Evolutionary conservation across 2,888 invertebrate genomes (phyloP).

Genomic region (Melieria crassipennis): DNA sequence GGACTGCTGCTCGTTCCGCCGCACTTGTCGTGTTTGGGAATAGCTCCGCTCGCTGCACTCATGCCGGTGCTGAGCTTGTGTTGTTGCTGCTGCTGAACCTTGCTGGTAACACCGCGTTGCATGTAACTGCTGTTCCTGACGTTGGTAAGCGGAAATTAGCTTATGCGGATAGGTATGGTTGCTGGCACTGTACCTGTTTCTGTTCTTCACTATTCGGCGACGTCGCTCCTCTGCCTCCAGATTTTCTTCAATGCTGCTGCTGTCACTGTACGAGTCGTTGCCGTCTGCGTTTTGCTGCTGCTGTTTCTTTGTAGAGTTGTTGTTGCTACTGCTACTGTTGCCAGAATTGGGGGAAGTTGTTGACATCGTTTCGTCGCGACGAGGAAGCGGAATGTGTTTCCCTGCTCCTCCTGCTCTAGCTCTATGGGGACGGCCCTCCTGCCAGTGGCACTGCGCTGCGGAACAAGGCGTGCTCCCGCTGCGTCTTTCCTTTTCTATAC

Average conservation of each 20-base stretch:
- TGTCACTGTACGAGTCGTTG: conserved; percentile 69
- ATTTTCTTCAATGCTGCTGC: conserved; percentile 88
- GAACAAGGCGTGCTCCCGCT: background rate
- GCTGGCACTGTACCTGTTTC: conserved; percentile 70
- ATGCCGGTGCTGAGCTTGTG: conserved; percentile 41
- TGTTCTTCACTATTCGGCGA: conserved; percentile 75
- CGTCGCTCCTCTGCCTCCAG: conserved; percentile 77
- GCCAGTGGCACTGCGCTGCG: no score
- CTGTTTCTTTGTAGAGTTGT: conserved; percentile 47
- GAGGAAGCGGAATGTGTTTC: conserved; percentile 8
- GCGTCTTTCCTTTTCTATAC: background rate
- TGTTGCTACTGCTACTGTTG: conserved; percentile 57
- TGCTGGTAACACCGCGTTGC: conserved; percentile 47
- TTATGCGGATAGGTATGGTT: background rate
- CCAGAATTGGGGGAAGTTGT: conserved; percentile 58
- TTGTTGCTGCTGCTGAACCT: conserved; percentile 44
- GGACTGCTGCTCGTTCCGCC: background rate
- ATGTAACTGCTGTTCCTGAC: conserved; percentile 55
- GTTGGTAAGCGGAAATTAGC: background rate
- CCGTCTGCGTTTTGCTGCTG: conserved; percentile 44
- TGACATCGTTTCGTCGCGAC: conserved; percentile 54
- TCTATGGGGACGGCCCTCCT: background rate
- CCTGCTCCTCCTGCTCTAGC: conserved; percentile 27
- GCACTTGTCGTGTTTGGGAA: conserved; percentile 52
- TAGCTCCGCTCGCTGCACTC: conserved; percentile 49